phyloP scores from a whole-genome alignment of 2,797 vertebrate genomes.

The Falco rusticolus region DNA sequence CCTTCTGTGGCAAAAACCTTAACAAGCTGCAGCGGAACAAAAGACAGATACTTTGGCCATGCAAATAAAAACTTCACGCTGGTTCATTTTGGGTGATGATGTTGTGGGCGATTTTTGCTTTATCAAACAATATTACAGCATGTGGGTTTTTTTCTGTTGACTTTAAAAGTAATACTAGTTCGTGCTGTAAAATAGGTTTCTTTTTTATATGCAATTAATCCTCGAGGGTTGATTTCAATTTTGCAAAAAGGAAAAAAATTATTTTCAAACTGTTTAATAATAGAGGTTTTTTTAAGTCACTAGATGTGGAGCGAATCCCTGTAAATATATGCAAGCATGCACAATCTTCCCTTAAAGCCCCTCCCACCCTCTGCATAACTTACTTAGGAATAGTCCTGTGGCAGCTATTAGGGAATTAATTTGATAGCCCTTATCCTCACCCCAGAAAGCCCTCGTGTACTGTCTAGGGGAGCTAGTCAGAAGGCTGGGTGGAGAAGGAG shows the following conservation, averaged over 20 bases:
- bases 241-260: conserved; percentile 61
- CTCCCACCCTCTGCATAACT: conserved; percentile 40
- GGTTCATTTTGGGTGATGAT: conserved; percentile 69
- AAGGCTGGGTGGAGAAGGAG: not conserved
- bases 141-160: conserved; percentile 49
- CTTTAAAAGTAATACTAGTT: conserved; percentile 73
- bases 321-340: conserved; percentile 66
- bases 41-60: conserved; percentile 74
- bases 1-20: conserved; percentile 65
- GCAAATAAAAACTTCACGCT: conserved; percentile 83
- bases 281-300: conserved; percentile 60
- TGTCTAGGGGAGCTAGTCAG: not conserved
- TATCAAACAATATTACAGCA: conserved; percentile 65
- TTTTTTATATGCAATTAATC: conserved; percentile 74
- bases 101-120: conserved; percentile 72
- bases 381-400: conserved; percentile 41
- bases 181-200: conserved; percentile 74
- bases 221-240: conserved; percentile 72
- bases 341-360: conserved; percentile 51
- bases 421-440: not conserved
- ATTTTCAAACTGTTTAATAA: conserved; percentile 64
- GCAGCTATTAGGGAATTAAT: conserved; percentile 40
- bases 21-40: conserved; percentile 67
- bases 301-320: conserved; percentile 53
- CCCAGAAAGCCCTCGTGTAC: not conserved